These are phyloP conservation scores for Pogonognathellus flavescens DNA, from an alignment of 1,140 invertebrate species.

Conservation along the genomic window DNA sequence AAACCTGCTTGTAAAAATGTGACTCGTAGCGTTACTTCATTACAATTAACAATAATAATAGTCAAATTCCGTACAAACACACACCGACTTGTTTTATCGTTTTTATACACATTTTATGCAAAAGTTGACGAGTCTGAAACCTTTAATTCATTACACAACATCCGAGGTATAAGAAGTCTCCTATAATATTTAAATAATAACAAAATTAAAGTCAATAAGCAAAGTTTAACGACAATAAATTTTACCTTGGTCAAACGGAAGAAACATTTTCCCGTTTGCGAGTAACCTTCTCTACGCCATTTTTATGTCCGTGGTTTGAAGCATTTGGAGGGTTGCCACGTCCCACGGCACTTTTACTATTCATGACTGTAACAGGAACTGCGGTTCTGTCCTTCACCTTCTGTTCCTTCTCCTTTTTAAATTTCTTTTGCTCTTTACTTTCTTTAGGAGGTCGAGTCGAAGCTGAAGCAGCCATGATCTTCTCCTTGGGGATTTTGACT, in stretches of 20 bases:
- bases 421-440: slow-evolving; percentile 26
- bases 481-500: slow-evolving; percentile 54
- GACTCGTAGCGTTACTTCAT: no score
- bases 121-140: no score
- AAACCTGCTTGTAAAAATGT: no score
- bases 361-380: background rate
- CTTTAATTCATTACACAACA: no score
- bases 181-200: no score
- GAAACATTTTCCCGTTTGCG: slow-evolving; percentile 11
- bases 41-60: no score
- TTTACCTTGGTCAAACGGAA: slow-evolving; percentile 6
- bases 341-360: background rate
- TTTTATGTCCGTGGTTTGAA: slow-evolving; percentile 19
- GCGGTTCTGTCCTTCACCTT: slow-evolving; percentile 26
- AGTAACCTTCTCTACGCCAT: slow-evolving; percentile 41
- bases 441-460: background rate
- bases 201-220: no score
- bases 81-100: no score
- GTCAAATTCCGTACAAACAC: no score
- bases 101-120: no score
- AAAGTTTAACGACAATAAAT: background rate
- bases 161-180: no score
- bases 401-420: slow-evolving; percentile 55
- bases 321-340: background rate
- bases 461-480: slow-evolving; percentile 10